Evolutionary conservation across 2,888 invertebrate genomes (phyloP).

Genomic region (Laothoe populi): DNA sequence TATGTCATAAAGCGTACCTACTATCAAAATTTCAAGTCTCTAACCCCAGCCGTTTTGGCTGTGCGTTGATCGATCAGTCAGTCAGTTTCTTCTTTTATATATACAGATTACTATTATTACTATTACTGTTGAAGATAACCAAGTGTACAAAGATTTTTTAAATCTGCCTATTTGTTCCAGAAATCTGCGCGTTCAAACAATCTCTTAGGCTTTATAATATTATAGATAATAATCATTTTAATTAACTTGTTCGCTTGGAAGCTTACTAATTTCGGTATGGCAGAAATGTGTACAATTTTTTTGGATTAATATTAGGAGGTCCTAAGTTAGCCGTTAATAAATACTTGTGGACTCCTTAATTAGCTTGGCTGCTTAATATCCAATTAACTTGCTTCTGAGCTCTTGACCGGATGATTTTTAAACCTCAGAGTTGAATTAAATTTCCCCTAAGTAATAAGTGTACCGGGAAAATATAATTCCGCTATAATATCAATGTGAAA

Average conservation of each 20-base stretch:
- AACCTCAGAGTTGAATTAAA: not conserved
- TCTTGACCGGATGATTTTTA: conserved; percentile 12
- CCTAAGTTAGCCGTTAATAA: conserved; percentile 19
- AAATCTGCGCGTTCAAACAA: no score
- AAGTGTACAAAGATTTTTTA: no score
- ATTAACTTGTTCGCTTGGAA: not conserved
- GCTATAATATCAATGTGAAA: not conserved
- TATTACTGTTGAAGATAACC: no score
- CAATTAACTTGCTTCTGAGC: conserved; percentile 17
- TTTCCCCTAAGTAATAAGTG: not conserved
- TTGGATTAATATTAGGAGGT: not conserved
- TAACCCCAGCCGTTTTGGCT: no score
- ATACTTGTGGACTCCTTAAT: conserved; percentile 21
- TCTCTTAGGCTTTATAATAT: not conserved
- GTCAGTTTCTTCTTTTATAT: no score
- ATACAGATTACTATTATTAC: no score
- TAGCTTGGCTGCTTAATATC: conserved; percentile 19
- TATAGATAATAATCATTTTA: not conserved
- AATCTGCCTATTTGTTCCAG: no score
- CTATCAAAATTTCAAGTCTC: no score
- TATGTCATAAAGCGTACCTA: no score
- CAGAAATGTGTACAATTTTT: not conserved
- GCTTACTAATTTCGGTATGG: not conserved
- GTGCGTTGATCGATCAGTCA: no score
- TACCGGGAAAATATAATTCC: not conserved